Conservation (phyloP, 2,888 invertebrate genomes). For the Drosophila pegasa region DNA sequence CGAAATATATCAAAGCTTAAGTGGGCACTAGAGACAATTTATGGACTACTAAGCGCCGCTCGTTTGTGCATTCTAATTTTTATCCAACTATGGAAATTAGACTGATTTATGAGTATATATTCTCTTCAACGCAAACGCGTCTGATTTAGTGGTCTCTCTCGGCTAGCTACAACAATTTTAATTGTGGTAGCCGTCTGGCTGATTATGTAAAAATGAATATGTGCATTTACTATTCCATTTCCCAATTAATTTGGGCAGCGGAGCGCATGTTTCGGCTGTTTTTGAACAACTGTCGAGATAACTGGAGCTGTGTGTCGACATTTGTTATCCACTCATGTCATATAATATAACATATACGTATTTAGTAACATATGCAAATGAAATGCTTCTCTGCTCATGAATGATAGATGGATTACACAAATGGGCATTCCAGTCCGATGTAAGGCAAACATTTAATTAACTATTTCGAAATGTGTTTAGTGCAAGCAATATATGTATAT, state of each 20-base stretch:
- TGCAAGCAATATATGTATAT: neutral
- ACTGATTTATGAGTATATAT: neutral
- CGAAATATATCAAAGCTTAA: conserved; percentile 1
- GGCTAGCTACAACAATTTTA: conserved; percentile 2
- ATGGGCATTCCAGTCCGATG: conserved; percentile 3
- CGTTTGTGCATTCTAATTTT: conserved; percentile 4
- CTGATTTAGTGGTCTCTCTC: conserved; percentile 2
- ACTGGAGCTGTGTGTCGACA: conserved; percentile 1
- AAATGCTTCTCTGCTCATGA: conserved; percentile 39
- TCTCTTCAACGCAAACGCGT: neutral
- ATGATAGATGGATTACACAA: conserved; percentile 54
- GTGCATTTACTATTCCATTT: conserved; percentile 27
- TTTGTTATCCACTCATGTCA: conserved; percentile 11
- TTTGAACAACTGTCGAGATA: conserved; percentile 22
- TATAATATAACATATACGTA: conserved; percentile 5
- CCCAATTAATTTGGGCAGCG: conserved; percentile 54
- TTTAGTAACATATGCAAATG: conserved; percentile 43
- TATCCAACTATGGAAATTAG: conserved; percentile 1
- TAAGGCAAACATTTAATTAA: neutral
- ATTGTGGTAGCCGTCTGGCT: conserved; percentile 6
- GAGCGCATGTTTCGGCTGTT: conserved; percentile 28
- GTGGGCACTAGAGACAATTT: neutral
- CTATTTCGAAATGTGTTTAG: neutral
- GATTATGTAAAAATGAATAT: conserved; percentile 25
- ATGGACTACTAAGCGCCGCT: neutral